Conservation (phyloP, 35 echinoderm and acorn worm genomes). For the Diadema setosum region DNA sequence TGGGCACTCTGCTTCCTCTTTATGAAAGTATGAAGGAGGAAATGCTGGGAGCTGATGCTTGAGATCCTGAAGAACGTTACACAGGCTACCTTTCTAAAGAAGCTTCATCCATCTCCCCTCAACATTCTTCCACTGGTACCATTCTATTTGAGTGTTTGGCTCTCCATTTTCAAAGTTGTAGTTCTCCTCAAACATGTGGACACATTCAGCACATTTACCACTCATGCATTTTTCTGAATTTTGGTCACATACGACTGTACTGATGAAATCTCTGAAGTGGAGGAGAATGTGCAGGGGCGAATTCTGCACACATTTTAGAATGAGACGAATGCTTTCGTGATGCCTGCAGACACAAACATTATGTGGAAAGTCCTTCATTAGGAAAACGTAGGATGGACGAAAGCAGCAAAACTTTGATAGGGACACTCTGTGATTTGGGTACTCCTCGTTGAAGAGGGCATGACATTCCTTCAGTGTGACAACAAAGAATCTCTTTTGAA, state of each 20-base stretch:
- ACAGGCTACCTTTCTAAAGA: not conserved
- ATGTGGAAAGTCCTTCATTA: not conserved
- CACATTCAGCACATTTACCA: not conserved
- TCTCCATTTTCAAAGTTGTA: too few relatives aligned
- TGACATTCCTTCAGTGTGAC: slow-evolving; percentile 20
- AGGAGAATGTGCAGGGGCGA: not conserved
- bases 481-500: slow-evolving; percentile 10
- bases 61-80: not conserved
- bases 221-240: too few relatives aligned
- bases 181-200: not conserved
- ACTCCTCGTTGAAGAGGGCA: not conserved
- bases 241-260: too few relatives aligned
- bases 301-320: too few relatives aligned
- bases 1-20: slow-evolving; percentile 19
- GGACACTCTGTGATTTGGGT: not conserved
- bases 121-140: not conserved
- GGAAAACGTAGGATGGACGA: not conserved
- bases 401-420: not conserved
- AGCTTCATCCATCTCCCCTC: not conserved
- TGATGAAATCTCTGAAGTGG: too few relatives aligned
- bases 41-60: not conserved
- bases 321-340: not conserved
- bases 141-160: too few relatives aligned
- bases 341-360: not conserved
- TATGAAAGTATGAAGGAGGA: slow-evolving; percentile 27